Evolutionary conservation across 2,113 vertebrate species (phyloP), one percentile per base, ranked within the genome.

Genomic region (Microtus ochrogaster): DNA sequence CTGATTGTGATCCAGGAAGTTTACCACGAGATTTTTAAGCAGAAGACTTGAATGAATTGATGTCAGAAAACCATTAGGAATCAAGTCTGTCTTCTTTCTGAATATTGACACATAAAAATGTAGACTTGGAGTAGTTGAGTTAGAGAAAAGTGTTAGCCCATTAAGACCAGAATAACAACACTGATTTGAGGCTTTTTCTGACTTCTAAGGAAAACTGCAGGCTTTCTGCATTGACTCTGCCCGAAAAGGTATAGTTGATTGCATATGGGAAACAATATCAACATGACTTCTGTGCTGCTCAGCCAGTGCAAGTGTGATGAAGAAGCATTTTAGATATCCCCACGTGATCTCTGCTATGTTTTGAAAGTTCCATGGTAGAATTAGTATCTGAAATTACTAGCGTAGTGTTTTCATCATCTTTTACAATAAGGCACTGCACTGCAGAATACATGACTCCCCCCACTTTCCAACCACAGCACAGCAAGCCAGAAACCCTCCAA

Each of bases 31-130:
- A 72, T 58, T 49, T 61, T 66, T 28, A 44, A 92, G 76, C 61
- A 44, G 21, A 66, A 93, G 49, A 94, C 49, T 44, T 93, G 41
- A 93, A 94, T 76, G 24, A 30, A 58, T 95, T 97, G 77, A 85
- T 92, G 73, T 65, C 19, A 96, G 68, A 76, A 92, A 94, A 90
- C 41, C 16, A 36, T n/a, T 30, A 21, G 13, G 79, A 92, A 88
- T 49, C 86, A 91, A 96, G 16, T 8, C 6, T 66, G 22, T 28
- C 63, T 49, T 22, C 4, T 63, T 21, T 58, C 33, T 66, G 17
- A 96, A 58, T 52, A 91, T 12, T 89, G 33, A 90, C 36, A 92
- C 14, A 65, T 33, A 65, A 36, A 73, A 89, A 65, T 72, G 49
- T 72, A 22, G 11, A 61, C 52, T 88, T 92, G 47, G 90, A 55